phyloP scores from a whole-genome alignment of 2,888 invertebrate species.

The Amphipoea lucens region DNA sequence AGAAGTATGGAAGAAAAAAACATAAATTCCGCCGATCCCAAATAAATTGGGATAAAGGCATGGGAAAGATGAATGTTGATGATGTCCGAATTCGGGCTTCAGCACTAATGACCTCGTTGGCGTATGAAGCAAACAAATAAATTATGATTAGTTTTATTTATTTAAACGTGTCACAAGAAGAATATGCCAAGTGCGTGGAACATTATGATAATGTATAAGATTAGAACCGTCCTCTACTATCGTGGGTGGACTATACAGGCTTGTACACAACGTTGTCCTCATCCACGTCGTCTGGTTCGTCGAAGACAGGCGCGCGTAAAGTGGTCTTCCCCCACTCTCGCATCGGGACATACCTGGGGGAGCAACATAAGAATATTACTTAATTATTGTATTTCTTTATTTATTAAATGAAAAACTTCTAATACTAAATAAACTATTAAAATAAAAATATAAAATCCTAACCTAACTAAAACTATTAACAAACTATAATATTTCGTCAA shows the following conservation, averaged over 20 bases:
- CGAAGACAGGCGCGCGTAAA: constrained; percentile 30
- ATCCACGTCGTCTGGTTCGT: constrained; percentile 70
- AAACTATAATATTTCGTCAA: no score
- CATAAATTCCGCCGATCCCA: background rate
- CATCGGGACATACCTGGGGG: constrained; percentile 35
- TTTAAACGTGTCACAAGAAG: constrained; percentile 8
- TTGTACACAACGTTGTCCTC: constrained; percentile 73
- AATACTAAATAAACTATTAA: no score
- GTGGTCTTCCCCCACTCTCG: constrained; percentile 53
- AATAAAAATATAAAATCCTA: no score
- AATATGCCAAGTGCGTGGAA: background rate
- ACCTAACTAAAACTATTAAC: no score
- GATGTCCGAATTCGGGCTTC: background rate
- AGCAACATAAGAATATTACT: background rate
- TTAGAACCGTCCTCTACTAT: constrained; percentile 1
- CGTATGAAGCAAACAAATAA: background rate
- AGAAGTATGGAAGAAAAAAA: background rate
- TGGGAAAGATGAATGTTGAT: background rate
- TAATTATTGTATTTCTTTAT: background rate
- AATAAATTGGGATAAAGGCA: background rate
- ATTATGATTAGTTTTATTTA: constrained; percentile 24
- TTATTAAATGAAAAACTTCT: background rate
- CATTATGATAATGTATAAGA: constrained; percentile 25
- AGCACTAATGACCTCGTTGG: background rate
- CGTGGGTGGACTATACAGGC: constrained; percentile 67